These are phyloP conservation scores for Balanococcus diminutus DNA, from an alignment of 2,888 invertebrate species.

Conservation along the genomic window DNA sequence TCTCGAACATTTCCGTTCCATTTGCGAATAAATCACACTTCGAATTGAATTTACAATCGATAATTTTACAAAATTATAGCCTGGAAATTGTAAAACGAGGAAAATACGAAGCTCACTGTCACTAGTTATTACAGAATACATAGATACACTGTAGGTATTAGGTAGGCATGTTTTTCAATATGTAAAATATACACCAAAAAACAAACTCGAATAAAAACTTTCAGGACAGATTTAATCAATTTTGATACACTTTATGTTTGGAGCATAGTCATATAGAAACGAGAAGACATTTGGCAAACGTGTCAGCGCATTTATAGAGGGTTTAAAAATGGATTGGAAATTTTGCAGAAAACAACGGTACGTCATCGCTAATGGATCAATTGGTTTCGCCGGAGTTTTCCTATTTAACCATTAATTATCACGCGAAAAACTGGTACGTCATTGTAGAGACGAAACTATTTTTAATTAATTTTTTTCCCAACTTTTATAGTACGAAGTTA, in stretches of 20 bases:
- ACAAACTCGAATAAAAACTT: no score
- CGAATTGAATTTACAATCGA: no score
- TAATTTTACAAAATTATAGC: no score
- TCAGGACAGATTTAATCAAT: not conserved
- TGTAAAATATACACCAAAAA: no score
- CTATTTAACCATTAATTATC: not conserved
- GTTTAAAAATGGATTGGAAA: not conserved
- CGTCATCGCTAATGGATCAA: constrained; percentile 13
- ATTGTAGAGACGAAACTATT: not conserved
- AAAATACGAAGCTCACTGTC: no score
- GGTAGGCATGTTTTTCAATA: no score
- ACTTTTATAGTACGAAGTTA: not conserved
- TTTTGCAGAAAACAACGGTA: not conserved
- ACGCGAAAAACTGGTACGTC: not conserved
- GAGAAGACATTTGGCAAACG: constrained; percentile 7
- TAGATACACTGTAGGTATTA: no score
- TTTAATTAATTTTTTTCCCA: constrained; percentile 22
- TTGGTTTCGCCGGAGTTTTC: not conserved
- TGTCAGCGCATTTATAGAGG: constrained; percentile 7
- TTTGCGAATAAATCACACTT: no score
- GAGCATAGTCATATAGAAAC: not conserved
- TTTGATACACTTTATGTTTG: not conserved
- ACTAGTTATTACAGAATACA: no score
- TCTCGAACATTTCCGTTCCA: no score
- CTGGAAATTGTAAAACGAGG: no score